A percentile compares a stretch with the other conserved stretches of the same genome.
Evolutionary conservation across 1,140 invertebrate species (phyloP).

Genomic region (Berghia stephanieae): DNA sequence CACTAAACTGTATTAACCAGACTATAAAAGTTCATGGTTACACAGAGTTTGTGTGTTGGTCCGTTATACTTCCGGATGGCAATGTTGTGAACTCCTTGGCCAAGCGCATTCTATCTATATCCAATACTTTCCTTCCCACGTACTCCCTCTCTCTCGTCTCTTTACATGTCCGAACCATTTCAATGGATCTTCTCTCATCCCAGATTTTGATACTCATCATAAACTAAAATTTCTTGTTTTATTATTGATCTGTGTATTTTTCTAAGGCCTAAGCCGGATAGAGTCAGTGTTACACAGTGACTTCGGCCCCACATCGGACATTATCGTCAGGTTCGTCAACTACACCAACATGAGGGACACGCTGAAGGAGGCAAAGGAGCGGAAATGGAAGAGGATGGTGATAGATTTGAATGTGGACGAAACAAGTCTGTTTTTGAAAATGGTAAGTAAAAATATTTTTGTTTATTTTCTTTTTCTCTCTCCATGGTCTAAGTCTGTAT

Average conservation of each 20-base stretch:
- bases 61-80: too few species aligned
- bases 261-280: slow-evolving; percentile 48
- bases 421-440: slow-evolving; percentile 58
- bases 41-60: too few species aligned
- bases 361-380: slow-evolving; percentile 57
- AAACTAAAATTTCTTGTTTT: too few species aligned
- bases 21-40: too few species aligned
- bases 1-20: too few species aligned
- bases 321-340: slow-evolving; percentile 52
- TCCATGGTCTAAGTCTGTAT: background rate
- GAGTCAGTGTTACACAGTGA: slow-evolving; percentile 44
- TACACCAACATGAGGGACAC: slow-evolving; percentile 49
- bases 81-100: too few species aligned
- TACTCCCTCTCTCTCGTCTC: too few species aligned
- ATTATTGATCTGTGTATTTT: background rate
- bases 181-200: too few species aligned
- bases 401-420: slow-evolving; percentile 53
- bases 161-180: too few species aligned
- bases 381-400: slow-evolving; percentile 57
- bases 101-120: too few species aligned
- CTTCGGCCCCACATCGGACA: slow-evolving; percentile 32
- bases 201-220: too few species aligned
- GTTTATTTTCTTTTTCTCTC: background rate
- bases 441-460: slow-evolving; percentile 44
- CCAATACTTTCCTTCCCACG: too few species aligned